Evolutionary conservation across 2,888 invertebrate species (phyloP).

Genomic region (Pyrochroa serraticornis): DNA sequence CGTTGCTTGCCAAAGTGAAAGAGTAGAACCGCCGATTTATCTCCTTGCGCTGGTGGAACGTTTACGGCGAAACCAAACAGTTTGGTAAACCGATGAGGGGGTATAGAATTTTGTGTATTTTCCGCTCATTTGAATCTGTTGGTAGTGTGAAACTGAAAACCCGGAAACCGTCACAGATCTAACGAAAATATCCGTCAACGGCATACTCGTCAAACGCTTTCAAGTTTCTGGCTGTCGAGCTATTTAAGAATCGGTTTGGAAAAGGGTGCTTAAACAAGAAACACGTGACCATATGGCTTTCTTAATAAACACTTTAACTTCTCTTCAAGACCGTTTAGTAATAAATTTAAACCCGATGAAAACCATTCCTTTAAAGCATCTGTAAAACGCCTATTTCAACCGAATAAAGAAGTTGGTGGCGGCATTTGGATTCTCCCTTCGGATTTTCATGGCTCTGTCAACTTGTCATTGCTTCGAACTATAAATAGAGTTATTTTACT

Average conservation of each 20-base stretch:
- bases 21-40: no score
- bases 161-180: constrained; percentile 24
- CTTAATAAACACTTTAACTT: constrained; percentile 29
- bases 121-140: constrained; percentile 15
- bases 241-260: constrained; percentile 22
- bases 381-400: constrained; percentile 17
- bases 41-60: background rate
- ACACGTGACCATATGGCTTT: constrained; percentile 35
- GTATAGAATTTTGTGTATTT: constrained; percentile 8
- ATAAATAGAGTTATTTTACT: no score
- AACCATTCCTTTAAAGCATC: constrained; percentile 16
- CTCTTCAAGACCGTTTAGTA: constrained; percentile 23
- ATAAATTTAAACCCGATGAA: constrained; percentile 27
- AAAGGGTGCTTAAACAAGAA: constrained; percentile 33
- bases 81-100: constrained; percentile 1
- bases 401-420: constrained; percentile 3
- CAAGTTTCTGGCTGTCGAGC: constrained; percentile 4
- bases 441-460: no score
- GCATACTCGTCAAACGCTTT: constrained; percentile 21
- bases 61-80: background rate
- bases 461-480: no score
- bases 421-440: no score
- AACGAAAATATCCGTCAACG: constrained; percentile 37
- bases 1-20: no score
- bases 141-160: constrained; percentile 29